Percentiles rank a stretch among this genome's conserved stretches.
Evolutionary conservation across 2,888 invertebrate genomes (phyloP).

Genomic region (Onthophagus sagittarius): DNA sequence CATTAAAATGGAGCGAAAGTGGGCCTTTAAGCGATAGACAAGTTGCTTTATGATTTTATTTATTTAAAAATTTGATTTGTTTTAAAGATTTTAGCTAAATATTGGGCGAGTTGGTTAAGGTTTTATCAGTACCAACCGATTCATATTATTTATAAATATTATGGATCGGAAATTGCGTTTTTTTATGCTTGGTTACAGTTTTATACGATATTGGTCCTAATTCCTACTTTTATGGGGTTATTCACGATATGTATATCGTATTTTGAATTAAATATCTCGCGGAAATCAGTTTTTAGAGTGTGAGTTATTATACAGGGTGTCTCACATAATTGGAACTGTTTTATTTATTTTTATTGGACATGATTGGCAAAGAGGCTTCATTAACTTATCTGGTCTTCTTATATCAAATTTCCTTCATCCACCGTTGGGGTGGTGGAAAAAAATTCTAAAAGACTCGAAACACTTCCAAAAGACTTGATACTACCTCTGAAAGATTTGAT

Average conservation of each 20-base stretch:
- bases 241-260: slow-evolving; percentile 49
- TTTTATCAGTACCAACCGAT: slow-evolving; percentile 60
- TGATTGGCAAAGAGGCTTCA: no score
- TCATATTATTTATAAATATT: slow-evolving; percentile 55
- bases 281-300: slow-evolving; percentile 24
- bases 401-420: no score
- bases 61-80: no score
- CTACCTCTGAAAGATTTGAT: no score
- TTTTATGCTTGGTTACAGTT: slow-evolving; percentile 58
- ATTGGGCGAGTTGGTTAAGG: slow-evolving; percentile 55
- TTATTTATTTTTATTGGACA: no score
- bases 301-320: no score
- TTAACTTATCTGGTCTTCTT: no score
- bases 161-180: slow-evolving; percentile 54
- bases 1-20: slow-evolving; percentile 36
- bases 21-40: slow-evolving; percentile 43
- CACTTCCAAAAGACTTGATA: no score
- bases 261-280: slow-evolving; percentile 10
- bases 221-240: slow-evolving; percentile 49
- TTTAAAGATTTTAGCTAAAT: slow-evolving; percentile 48
- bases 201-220: slow-evolving; percentile 51
- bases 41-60: slow-evolving; percentile 22
- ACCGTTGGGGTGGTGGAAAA: no score
- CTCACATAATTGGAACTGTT: no score
- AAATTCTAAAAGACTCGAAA: no score